A percentile compares a stretch with the other conserved stretches of the same genome.
phyloP scores from a whole-genome alignment of 2,113 vertebrate genomes.

The Pelecanus crispus region DNA sequence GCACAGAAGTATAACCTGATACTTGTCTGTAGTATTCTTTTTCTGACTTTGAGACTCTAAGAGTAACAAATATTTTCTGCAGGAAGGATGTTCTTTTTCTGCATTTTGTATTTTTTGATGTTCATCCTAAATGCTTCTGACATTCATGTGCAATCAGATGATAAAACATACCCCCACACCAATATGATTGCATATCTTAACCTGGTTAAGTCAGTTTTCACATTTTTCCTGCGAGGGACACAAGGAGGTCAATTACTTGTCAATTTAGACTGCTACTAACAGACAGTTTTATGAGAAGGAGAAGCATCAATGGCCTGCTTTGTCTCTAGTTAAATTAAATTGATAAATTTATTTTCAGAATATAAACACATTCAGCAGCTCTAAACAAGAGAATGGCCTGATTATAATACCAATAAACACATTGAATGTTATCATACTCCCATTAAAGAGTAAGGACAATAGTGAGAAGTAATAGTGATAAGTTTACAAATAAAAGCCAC shows the following conservation, averaged over 20 bases:
- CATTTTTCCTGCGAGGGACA: background rate
- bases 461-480: background rate
- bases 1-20: background rate
- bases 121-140: background rate
- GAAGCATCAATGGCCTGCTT: background rate
- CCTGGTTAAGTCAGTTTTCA: conserved; percentile 33
- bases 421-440: background rate
- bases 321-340: background rate
- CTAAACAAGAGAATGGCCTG: background rate
- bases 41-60: background rate
- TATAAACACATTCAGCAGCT: background rate
- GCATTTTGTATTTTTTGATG: background rate
- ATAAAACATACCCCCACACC: background rate
- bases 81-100: background rate
- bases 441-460: background rate
- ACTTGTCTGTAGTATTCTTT: background rate
- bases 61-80: background rate
- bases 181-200: conserved; percentile 27
- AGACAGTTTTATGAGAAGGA: background rate
- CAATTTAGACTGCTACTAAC: background rate
- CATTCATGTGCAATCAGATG: background rate
- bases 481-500: background rate
- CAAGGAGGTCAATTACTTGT: conserved; percentile 31
- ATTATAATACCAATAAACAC: background rate
- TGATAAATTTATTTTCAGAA: background rate